Evolutionary conservation across 2,113 vertebrate genomes (phyloP), one percentile per base, ranked within the genome.

Genomic region (Crypturellus undulatus): DNA sequence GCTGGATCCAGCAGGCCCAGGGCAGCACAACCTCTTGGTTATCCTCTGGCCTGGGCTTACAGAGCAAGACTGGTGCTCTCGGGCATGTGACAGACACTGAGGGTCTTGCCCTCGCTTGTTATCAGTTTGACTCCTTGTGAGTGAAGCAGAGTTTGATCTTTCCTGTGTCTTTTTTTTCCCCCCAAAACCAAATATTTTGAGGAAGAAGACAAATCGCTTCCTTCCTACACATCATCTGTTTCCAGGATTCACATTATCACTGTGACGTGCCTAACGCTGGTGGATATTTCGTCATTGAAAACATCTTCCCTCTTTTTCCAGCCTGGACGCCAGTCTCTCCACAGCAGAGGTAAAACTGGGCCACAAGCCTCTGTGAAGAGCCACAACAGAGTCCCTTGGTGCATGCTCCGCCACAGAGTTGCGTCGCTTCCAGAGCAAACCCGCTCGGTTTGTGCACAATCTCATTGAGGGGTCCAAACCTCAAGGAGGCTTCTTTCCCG

Each of bases 341-440:
- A 0, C 26, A 64, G 22, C 13, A 16, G 10, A 45, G 5, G 9
- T 59, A 82, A 52, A 69, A 65, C 2, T 1, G 22, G 38, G 8
- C 3, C 1, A 12, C 0, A 1, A 64, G 34, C 67, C 22, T 76
- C 30, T 49, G 32, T 22, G 12, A 13, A 12, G 80, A 28, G 40
- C 0, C 3, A 26, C 16, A 40, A 10, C 62, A 21, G 36, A 40
- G 22, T 36, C 25, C 0, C 8, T 2, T 67, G 36, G 36, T 43
- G 20, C 20, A 4, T 4, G 21, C 2, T 6, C 10, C 60, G 28
- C 34, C 0, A 1, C 8, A 36, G 32, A 25, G 54, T 28, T 3
- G 2, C 21, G 3, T 19, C 47, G 22, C 20, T 3, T 3, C 36
- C 1, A 2, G n/a, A 51, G n/a, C 56, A 71, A 20, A 30, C 11